Evolutionary conservation across 2,797 vertebrate species (phyloP), one percentile per base, ranked within the genome.

Genomic region (Taeniopygia guttata): DNA sequence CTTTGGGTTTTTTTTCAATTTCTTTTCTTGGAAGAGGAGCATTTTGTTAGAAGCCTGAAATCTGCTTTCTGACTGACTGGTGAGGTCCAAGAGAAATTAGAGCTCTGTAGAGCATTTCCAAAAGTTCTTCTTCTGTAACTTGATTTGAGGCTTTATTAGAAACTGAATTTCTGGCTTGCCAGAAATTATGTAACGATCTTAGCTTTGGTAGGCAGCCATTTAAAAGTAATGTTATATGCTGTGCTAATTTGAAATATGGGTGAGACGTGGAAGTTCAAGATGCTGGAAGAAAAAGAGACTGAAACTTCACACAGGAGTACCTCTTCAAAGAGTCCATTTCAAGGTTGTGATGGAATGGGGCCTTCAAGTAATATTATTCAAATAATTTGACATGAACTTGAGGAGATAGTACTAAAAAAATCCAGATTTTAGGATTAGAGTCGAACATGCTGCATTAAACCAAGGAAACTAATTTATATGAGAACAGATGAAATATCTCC

Each of bases 1-100:
- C 8, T 17, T 43, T 25, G 1, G 14, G 1, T 13, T 48, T 40
- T 58, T 22, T 16, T 6, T 11, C 18, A 0, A 6, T 29, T 55
- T n/a, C 27, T 34, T n/a, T 11, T 3, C 21, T 68, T 36, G 4
- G 13, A 5, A 32, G 5, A 7, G 6, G 19, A 66, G 4, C 16
- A 42, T 70, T 38, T 84, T 16, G 14, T 40, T 51, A 49, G 34
- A 66, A 76, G 69, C 9, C 19, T 54, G 22, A 62, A 74, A 67
- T 51, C 13, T 75, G 5, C 9, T 30, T 64, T 58, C n/a, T 51
- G 43, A 59, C 21, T 77, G 34, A 48, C 5, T 46, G 20, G 10
- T 68, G 20, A 29, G 27, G 17, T 79, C 22, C 2, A 16, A 68
- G 32, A 64, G 23, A 69, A 93, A 54, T 22, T 34, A 18, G 40